Base-by-base conservation (phyloP, 64 coral and sea anemone genomes). In the Montipora cactus region DNA sequence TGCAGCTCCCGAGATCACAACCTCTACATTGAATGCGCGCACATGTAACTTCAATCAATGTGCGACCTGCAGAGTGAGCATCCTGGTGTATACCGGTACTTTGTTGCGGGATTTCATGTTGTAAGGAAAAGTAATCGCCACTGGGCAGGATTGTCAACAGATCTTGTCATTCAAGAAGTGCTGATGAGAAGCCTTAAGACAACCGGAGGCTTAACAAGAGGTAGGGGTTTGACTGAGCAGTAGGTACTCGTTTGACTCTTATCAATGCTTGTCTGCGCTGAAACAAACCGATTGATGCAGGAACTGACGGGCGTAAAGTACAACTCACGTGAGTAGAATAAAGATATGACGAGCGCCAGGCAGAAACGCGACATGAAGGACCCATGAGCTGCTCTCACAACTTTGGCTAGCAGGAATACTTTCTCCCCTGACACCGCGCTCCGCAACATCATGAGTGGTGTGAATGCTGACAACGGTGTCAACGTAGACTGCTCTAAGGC, bases 71-170 rank as follows among this genome's bases (percentile, higher is more conserved):
- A 47, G 2, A 57, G 8, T 18, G 69, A 83, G 15, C 64, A 87
- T n/a, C 91, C 83, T 4, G 53, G 6, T 57, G 81, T 93, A n/a
- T 93, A 79, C 64, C 71, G 76, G 46, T 51, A 37, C 49, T 87
- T 93, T 55, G n/a, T 20, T 2, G 62, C 62, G 47, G 83, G 91
- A 28, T 75, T 87, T 57, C 91, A 93, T 76, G 91, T 93, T 8
- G 91, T 67, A 48, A 66, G 91, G 44, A 74, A 84, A 11, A 81
- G 83, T 62, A 67, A 93, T 74, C 74, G 92, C 4, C 62, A 53
- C 47, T 93, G 92, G 92, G 84, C 92, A 19, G 92, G 83, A 67
- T 81, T 93, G 49, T 93, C 92, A n/a, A 93, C 82, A 2, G 92
- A 93, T 23, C 70, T 93, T 70, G 50, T 88, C 28, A 93, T 93